These are phyloP conservation scores for Polypterus senegalus DNA, from an alignment of 2,113 vertebrate genomes.

Conservation along the genomic window DNA sequence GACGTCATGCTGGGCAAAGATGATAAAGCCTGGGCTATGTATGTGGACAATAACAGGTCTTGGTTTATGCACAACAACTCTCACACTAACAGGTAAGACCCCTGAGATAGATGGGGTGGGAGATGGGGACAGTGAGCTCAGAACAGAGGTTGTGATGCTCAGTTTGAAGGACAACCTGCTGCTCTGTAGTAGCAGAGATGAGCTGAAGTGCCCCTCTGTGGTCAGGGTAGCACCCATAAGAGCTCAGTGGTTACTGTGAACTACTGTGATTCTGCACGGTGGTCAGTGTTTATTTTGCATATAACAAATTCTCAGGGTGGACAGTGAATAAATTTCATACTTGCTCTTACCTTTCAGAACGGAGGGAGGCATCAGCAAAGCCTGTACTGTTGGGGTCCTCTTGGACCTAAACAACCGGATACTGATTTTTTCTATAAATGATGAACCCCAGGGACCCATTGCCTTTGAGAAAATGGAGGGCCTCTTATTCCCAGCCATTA, in stretches of 20 bases:
- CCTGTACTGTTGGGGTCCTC: slow-evolving; percentile 78
- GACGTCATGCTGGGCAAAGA: slow-evolving; percentile 98
- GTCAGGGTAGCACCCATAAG: no score
- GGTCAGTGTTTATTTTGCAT: no score
- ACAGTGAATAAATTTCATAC: no score
- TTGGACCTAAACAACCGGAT: slow-evolving; percentile 79
- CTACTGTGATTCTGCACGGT: no score
- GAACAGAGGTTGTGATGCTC: no score
- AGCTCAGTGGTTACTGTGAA: no score
- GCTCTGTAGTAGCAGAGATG: no score
- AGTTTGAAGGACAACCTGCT: no score
- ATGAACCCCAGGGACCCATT: slow-evolving; percentile 94
- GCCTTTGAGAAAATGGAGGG: slow-evolving; percentile 88
- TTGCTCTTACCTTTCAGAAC: slow-evolving; percentile 49
- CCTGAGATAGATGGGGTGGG: no score
- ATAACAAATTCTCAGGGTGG: no score
- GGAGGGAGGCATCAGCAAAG: slow-evolving; percentile 87
- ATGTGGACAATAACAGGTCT: slow-evolving; percentile 97
- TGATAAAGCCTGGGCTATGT: slow-evolving; percentile 98
- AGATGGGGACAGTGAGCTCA: no score
- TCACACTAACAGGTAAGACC: slow-evolving; percentile 85
- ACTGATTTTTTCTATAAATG: slow-evolving; percentile 87
- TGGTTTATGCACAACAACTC: slow-evolving; percentile 99
- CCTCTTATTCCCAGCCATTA: slow-evolving; percentile 82
- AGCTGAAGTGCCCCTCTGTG: no score